Percentiles rank a stretch among this genome's conserved stretches.
Evolutionary conservation across 2,888 invertebrate genomes (phyloP).

Genomic region (Drosophila mayaguana): DNA sequence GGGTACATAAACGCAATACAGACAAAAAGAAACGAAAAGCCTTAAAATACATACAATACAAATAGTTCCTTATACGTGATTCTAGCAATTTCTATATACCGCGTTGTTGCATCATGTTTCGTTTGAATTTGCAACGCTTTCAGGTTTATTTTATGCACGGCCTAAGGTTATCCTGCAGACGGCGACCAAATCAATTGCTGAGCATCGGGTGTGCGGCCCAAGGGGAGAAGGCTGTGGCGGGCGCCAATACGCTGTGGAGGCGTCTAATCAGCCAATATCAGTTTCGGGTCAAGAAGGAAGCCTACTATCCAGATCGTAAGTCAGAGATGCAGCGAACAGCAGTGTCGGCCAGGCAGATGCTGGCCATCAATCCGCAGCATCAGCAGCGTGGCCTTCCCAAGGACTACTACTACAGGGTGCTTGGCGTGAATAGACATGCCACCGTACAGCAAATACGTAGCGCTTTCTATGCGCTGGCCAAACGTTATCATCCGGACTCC

Average conservation of each 20-base stretch:
- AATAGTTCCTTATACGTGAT: slow-evolving; percentile 1
- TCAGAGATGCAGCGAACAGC: slow-evolving; percentile 63
- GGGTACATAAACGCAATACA: slow-evolving; percentile 20
- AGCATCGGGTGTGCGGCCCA: background rate
- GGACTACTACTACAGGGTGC: slow-evolving; percentile 82
- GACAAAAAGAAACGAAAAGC: slow-evolving; percentile 25
- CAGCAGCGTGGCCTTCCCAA: slow-evolving; percentile 68
- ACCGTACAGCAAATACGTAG: slow-evolving; percentile 79
- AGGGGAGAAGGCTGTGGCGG: background rate
- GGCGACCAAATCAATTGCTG: background rate
- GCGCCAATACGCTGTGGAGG: slow-evolving; percentile 13
- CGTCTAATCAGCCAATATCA: slow-evolving; percentile 68
- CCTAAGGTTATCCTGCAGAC: slow-evolving; percentile 2
- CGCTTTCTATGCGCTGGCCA: slow-evolving; percentile 83
- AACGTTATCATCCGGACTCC: slow-evolving; percentile 83
- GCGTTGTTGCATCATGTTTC: slow-evolving; percentile 55
- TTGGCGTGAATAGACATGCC: slow-evolving; percentile 76
- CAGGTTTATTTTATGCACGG: slow-evolving; percentile 11
- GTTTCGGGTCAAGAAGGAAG: slow-evolving; percentile 66
- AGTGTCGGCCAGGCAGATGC: slow-evolving; percentile 1
- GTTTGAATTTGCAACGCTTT: slow-evolving; percentile 58
- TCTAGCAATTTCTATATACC: slow-evolving; percentile 16
- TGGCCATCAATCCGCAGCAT: slow-evolving; percentile 18
- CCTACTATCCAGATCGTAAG: slow-evolving; percentile 81
- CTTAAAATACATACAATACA: slow-evolving; percentile 21